A percentile compares a stretch with the other conserved stretches of the same genome.
Conservation (phyloP, 2,888 invertebrate genomes). For the Drymonia ruficornis region DNA sequence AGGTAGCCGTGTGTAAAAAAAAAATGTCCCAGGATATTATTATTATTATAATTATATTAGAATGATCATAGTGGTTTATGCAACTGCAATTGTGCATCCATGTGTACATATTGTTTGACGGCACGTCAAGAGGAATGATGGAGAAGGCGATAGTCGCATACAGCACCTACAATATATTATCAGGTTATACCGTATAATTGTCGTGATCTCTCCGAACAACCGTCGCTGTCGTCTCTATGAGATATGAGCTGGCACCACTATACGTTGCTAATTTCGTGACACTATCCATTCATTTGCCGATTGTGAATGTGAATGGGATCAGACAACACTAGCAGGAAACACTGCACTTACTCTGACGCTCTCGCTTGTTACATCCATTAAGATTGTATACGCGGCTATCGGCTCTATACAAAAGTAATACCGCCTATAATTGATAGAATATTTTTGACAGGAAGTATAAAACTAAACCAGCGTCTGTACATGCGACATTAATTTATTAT, state of each 20-base stretch:
- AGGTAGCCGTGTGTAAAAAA: no score
- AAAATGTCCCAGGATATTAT: no score
- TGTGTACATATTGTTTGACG: conserved; percentile 59
- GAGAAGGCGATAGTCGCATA: conserved; percentile 65
- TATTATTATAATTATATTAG: no score
- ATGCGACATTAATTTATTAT: conserved; percentile 60
- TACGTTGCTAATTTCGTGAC: conserved; percentile 76
- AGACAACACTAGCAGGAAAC: conserved; percentile 51
- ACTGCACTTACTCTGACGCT: conserved; percentile 17
- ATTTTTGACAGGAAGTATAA: conserved; percentile 31
- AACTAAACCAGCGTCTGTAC: conserved; percentile 36
- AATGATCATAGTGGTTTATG: neutral
- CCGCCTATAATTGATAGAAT: conserved; percentile 14
- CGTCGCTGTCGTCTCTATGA: conserved; percentile 65
- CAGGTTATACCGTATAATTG: conserved; percentile 71
- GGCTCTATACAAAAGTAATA: conserved; percentile 19
- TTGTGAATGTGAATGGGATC: conserved; percentile 74
- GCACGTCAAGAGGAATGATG: conserved; percentile 63
- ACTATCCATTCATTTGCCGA: conserved; percentile 79
- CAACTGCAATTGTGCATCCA: conserved; percentile 23
- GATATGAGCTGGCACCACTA: conserved; percentile 78
- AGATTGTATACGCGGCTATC: conserved; percentile 18
- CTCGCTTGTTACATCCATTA: conserved; percentile 14
- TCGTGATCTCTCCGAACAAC: conserved; percentile 69
- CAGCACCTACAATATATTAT: conserved; percentile 65